A percentile compares a stretch with the other conserved stretches of the same genome.
Conservation (phyloP, 2,113 vertebrate genomes). For the Lophius piscatorius region DNA sequence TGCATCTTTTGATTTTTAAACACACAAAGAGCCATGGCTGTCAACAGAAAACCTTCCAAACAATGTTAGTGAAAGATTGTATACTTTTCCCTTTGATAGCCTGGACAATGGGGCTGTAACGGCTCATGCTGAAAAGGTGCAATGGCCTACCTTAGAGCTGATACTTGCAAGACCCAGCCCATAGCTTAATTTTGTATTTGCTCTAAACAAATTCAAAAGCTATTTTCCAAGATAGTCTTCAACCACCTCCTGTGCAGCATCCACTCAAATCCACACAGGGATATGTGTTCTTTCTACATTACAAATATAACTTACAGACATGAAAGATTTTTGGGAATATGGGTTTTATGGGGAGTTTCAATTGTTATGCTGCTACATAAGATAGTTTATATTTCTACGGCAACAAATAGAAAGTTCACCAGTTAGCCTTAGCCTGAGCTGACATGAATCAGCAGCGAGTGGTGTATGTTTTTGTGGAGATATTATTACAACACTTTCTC, state of each 20-base stretch:
- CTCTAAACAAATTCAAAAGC: constrained; percentile 9
- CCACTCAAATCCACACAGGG: background rate
- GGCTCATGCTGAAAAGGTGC: constrained; percentile 7
- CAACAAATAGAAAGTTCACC: constrained; percentile 21
- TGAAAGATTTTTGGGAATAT: background rate
- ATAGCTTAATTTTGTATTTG: constrained; percentile 6
- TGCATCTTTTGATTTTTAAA: too few species aligned
- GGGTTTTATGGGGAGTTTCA: constrained; percentile 15
- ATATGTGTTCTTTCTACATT: background rate
- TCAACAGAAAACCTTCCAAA: constrained; percentile 1
- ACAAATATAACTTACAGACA: background rate
- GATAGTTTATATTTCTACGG: constrained; percentile 33
- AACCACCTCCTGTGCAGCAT: background rate
- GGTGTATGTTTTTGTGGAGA: too few species aligned
- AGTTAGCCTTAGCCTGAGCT: constrained; percentile 12
- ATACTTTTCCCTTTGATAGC: constrained; percentile 10
- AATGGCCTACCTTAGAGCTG: background rate
- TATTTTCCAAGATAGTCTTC: background rate
- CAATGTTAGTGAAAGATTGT: background rate
- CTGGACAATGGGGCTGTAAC: constrained; percentile 31
- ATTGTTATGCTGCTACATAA: background rate
- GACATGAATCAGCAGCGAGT: too few species aligned
- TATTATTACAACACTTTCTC: too few species aligned
- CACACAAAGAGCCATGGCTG: background rate
- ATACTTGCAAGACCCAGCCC: background rate